phyloP scores from a whole-genome alignment of 2,797 vertebrate genomes.

The Propithecus deckenii region DNA sequence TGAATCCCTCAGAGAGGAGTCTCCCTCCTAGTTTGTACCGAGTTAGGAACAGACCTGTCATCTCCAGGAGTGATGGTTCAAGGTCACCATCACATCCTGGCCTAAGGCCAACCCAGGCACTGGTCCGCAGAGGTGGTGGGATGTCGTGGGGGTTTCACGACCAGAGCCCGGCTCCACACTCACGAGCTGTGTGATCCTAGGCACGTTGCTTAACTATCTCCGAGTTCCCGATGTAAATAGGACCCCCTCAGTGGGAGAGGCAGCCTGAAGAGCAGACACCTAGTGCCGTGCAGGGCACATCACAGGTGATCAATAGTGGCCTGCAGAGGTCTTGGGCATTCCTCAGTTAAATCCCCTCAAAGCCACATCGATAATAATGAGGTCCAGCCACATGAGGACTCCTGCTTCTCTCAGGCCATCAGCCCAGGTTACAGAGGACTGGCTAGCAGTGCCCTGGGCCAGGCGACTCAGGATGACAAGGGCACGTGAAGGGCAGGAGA shows the following conservation, averaged over 20 bases:
- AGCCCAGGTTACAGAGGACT: not conserved
- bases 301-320: fast-evolving
- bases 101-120: not conserved
- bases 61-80: not conserved
- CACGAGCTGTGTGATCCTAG: not conserved
- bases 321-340: not conserved
- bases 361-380: not conserved
- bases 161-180: not conserved
- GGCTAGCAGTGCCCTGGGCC: not conserved
- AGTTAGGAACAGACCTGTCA: not conserved
- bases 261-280: fast-evolving
- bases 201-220: not conserved
- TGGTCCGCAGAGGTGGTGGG: not conserved
- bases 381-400: fast-evolving
- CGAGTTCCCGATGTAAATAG: fast-evolving
- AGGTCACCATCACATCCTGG: not conserved
- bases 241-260: fast-evolving
- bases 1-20: not conserved
- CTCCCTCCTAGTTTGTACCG: not conserved
- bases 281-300: fast-evolving
- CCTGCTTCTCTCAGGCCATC: not conserved
- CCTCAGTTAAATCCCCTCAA: not conserved
- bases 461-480: not conserved
- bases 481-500: not conserved
- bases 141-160: not conserved